Conservation (phyloP, 2,888 invertebrate species). For the Acleris sparsana region DNA sequence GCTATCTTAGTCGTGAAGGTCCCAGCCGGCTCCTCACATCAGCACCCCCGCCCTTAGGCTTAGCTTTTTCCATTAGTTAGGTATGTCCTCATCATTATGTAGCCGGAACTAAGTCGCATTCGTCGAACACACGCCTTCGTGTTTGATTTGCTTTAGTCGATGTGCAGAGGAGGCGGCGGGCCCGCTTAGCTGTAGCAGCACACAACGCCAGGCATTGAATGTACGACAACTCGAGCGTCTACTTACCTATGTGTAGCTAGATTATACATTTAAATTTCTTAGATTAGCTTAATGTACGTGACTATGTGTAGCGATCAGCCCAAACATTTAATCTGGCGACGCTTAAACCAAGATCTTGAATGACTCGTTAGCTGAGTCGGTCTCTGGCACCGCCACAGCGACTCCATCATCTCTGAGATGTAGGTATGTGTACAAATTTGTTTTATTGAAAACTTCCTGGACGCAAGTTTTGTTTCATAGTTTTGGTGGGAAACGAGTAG, state of each 20-base stretch:
- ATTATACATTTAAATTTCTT: slow-evolving; percentile 72
- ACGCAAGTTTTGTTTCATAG: slow-evolving; percentile 66
- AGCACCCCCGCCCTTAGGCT: slow-evolving; percentile 38
- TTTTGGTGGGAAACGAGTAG: slow-evolving; percentile 74
- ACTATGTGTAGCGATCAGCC: slow-evolving; percentile 59
- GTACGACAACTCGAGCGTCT: slow-evolving; percentile 62
- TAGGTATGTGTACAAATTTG: slow-evolving; percentile 74
- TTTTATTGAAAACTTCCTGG: slow-evolving; percentile 65
- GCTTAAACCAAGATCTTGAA: slow-evolving; percentile 30
- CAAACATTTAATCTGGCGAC: slow-evolving; percentile 38
- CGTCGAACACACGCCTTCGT: slow-evolving; percentile 13
- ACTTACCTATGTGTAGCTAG: slow-evolving; percentile 71
- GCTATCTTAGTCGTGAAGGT: slow-evolving; percentile 71
- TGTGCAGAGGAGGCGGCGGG: slow-evolving; percentile 44
- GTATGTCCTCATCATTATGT: slow-evolving; percentile 4
- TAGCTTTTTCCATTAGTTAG: slow-evolving; percentile 19
- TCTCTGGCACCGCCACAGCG: slow-evolving; percentile 19
- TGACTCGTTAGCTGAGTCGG: slow-evolving; percentile 25
- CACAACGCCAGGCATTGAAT: slow-evolving; percentile 67
- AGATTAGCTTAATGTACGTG: slow-evolving; percentile 61
- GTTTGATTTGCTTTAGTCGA: slow-evolving; percentile 41
- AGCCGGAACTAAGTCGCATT: not conserved
- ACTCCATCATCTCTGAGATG: slow-evolving; percentile 48
- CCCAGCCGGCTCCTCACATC: slow-evolving; percentile 56
- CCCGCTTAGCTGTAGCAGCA: slow-evolving; percentile 65